Evolutionary conservation across 1,140 invertebrate species (phyloP).

Genomic region (Leptinotarsa texana): DNA sequence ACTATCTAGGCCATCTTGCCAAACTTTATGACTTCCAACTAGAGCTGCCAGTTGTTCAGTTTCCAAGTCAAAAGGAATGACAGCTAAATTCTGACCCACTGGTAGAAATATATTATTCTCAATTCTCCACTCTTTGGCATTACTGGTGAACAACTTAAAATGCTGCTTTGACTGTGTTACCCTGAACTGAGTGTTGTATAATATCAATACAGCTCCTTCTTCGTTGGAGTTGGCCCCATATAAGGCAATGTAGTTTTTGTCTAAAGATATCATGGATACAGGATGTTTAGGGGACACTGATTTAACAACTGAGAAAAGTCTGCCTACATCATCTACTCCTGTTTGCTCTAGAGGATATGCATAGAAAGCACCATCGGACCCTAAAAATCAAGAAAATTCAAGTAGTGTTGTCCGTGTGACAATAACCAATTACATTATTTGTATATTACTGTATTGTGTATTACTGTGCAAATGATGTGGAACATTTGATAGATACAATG

Average conservation of each 20-base stretch:
- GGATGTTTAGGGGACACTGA: slow-evolving; percentile 63
- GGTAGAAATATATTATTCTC: slow-evolving; percentile 65
- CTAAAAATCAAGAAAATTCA: slow-evolving; percentile 51
- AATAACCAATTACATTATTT: too few relatives aligned
- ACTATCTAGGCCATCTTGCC: slow-evolving; percentile 54
- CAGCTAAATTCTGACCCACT: slow-evolving; percentile 68
- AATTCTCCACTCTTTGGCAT: slow-evolving; percentile 66
- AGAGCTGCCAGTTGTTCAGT: slow-evolving; percentile 66
- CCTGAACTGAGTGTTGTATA: slow-evolving; percentile 69
- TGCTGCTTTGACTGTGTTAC: slow-evolving; percentile 67
- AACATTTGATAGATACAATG: too few relatives aligned
- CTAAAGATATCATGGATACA: slow-evolving; percentile 65
- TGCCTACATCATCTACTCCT: slow-evolving; percentile 52
- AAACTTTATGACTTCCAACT: slow-evolving; percentile 61
- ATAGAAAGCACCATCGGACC: slow-evolving; percentile 68
- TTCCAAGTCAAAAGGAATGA: slow-evolving; percentile 67
- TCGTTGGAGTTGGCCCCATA: slow-evolving; percentile 69
- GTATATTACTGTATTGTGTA: too few relatives aligned
- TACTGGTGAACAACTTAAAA: slow-evolving; percentile 68
- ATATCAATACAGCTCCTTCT: slow-evolving; percentile 69
- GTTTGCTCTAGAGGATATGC: slow-evolving; percentile 55
- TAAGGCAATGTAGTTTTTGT: slow-evolving; percentile 66
- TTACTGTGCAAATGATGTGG: too few relatives aligned
- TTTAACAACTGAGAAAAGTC: slow-evolving; percentile 59
- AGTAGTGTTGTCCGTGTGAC: too few relatives aligned